A percentile compares a stretch with the other conserved stretches of the same genome.
Evolutionary conservation across 2,797 vertebrate species (phyloP).

Genomic region (Fistularia tabacaria): DNA sequence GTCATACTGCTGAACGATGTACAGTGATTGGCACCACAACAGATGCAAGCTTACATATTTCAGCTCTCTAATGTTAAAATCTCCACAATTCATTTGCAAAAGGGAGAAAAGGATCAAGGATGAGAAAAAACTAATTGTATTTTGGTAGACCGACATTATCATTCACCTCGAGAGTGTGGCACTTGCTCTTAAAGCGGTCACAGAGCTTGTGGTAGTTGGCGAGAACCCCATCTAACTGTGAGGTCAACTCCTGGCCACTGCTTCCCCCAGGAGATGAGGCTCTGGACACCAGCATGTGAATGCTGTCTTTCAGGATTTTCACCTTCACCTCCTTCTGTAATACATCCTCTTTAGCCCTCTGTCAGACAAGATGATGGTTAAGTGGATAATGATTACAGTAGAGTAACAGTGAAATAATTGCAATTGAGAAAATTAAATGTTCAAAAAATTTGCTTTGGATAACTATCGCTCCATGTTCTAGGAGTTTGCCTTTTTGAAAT

Average conservation of each 20-base stretch:
- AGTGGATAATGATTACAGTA: not conserved
- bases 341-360: conserved; percentile 99
- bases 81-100: too few relatives aligned
- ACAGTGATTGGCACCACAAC: too few relatives aligned
- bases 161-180: conserved; percentile 91
- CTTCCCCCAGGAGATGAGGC: conserved; percentile 71
- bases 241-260: conserved; percentile 75
- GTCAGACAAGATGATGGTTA: conserved; percentile 13
- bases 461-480: too few relatives aligned
- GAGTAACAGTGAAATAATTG: not conserved
- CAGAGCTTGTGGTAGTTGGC: conserved; percentile 94
- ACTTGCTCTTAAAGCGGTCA: conserved; percentile 93
- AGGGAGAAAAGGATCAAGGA: too few relatives aligned
- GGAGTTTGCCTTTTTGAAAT: too few relatives aligned
- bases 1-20: too few relatives aligned
- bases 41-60: too few relatives aligned
- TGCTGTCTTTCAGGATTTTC: conserved; percentile 96
- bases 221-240: conserved; percentile 82
- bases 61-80: too few relatives aligned
- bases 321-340: conserved; percentile 96
- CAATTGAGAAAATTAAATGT: too few relatives aligned
- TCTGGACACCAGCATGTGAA: conserved; percentile 83
- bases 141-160: too few relatives aligned
- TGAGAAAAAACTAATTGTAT: too few relatives aligned
- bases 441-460: too few relatives aligned